Evolutionary conservation across 2,113 vertebrate genomes (phyloP), one percentile per base, ranked within the genome.

Genomic region (Prietella phreatophila): DNA sequence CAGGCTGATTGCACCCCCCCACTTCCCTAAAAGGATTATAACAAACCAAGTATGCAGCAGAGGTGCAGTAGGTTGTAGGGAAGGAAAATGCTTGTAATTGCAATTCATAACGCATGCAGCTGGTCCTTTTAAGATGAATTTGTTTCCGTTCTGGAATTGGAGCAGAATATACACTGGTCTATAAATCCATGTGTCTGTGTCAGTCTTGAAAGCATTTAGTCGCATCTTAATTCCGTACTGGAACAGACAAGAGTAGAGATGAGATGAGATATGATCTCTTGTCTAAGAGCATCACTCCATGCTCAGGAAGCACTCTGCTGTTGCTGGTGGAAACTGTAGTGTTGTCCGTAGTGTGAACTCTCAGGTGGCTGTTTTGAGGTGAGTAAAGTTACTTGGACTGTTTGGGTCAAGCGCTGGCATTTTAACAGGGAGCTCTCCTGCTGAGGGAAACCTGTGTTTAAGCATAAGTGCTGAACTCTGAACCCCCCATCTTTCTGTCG

Each of bases 301-400:
- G 30, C 30, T 30, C 53, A 58, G 47, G 39, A 50, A 47, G 4
- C 22, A 14, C 42, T 50, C 22, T 14, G 22, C 33, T 75, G 30
- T 36, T 5, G 67, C 36, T 42, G 71, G 4, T 27, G 47, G 14
- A 55, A 7, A 17, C 14, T 9, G 13, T 7, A 25, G 39, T 33
- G n/a, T 33, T 33, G 25, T 80, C 27, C 20, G 4, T n/a, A 30
- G 27, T n/a, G 17, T 20, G n/a, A 81, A 9, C 78, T 56, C 78
- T 58, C 78, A 58, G 15, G 19, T 81, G 78, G 27, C 76, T 79
- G n/a, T 22, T 58, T 58, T 81, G 79, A 81, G 79, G 79, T 58
- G 27, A 58, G 17, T 56, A 13, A 75, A 42, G 71, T n/a, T 42
- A 42, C 36, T 36, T 67, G 63, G 63, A 61, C 60, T 30, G 30